phyloP scores from a whole-genome alignment of 2,797 vertebrate species.

The Pseudomugil gertrudae region DNA sequence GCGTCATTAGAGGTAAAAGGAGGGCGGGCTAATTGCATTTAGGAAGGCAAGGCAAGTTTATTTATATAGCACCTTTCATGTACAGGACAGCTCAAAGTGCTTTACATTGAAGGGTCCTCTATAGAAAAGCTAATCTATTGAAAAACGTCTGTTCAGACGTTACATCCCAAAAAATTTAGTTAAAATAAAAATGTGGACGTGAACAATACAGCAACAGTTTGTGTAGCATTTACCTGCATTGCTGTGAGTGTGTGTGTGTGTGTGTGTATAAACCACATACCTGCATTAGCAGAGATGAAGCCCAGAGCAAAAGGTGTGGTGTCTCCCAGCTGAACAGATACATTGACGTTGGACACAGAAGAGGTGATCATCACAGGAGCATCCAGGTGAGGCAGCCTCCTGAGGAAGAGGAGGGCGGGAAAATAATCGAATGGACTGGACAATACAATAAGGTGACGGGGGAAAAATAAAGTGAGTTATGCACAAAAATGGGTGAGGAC shows the following conservation, averaged over 20 bases:
- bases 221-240: neutral
- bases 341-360: conserved; percentile 90
- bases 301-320: conserved; percentile 95
- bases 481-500: conserved; percentile 49
- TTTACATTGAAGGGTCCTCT: too few species aligned
- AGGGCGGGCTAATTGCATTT: conserved; percentile 34
- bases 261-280: conserved; percentile 71
- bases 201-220: conserved; percentile 4
- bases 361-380: conserved; percentile 90
- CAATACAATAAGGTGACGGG: conserved; percentile 36
- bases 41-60: too few species aligned
- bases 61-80: too few species aligned
- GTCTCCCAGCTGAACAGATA: conserved; percentile 94
- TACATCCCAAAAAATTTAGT: neutral
- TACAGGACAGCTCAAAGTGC: too few species aligned
- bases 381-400: conserved; percentile 88
- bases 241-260: neutral
- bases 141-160: conserved; percentile 14
- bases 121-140: conserved; percentile 51
- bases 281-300: conserved; percentile 90
- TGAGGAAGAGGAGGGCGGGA: conserved; percentile 74
- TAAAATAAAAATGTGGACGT: neutral
- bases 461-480: conserved; percentile 43
- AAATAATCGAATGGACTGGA: conserved; percentile 77
- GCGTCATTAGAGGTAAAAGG: conserved; percentile 1